These are phyloP conservation scores for Lycorma delicatula DNA, from an alignment of 1,140 invertebrate genomes.

Conservation along the genomic window DNA sequence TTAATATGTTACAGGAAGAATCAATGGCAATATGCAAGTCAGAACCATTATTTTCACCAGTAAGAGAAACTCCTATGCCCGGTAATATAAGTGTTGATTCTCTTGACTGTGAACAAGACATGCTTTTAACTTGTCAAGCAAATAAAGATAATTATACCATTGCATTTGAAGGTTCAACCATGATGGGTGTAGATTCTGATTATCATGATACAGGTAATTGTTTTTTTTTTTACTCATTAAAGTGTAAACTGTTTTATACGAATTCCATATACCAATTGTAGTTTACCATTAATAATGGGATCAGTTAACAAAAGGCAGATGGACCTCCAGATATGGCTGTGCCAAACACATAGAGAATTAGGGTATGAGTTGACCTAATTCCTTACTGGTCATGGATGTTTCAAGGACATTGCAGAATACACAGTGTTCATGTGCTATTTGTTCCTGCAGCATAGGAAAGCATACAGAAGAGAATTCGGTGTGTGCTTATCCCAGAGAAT, in stretches of 20 bases:
- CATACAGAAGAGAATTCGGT: no score
- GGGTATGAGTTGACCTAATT: no score
- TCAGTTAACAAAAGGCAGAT: no score
- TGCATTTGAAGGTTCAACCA: conserved; percentile 80
- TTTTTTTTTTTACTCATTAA: neutral
- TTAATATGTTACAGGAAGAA: conserved; percentile 46
- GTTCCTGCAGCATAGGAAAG: no score
- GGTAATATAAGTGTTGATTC: conserved; percentile 82
- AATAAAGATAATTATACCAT: conserved; percentile 94
- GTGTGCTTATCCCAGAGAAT: no score
- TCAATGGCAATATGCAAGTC: conserved; percentile 84
- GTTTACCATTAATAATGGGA: no score
- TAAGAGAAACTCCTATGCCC: conserved; percentile 65
- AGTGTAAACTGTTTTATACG: neutral
- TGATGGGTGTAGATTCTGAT: conserved; percentile 74
- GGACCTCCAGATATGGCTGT: no score
- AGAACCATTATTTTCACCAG: conserved; percentile 81
- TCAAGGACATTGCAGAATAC: no score
- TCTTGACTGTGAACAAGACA: conserved; percentile 78
- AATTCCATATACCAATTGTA: neutral
- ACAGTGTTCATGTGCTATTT: no score
- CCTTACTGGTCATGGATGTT: no score
- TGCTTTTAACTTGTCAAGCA: conserved; percentile 78
- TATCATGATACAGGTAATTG: conserved; percentile 42
- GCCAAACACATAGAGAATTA: no score